Base-by-base conservation (phyloP, 1,140 invertebrate species). In the Dinothrombium tinctorium region DNA sequence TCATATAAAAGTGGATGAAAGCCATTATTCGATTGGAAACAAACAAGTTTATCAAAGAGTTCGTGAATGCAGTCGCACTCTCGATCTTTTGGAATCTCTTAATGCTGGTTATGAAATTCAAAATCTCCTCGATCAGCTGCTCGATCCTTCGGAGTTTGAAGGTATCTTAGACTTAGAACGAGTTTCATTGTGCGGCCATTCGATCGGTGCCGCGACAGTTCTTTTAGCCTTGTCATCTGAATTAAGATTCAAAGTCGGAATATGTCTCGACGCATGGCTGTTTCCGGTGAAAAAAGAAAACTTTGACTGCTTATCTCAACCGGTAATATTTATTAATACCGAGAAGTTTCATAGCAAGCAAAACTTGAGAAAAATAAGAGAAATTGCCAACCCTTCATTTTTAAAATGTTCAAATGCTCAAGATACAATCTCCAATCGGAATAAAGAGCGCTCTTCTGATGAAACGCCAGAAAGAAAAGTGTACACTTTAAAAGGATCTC, bases 241-340 rank as follows among this genome's bases (percentile, higher is more conserved):
- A 44, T 47, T 50, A 21, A 51, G 69, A 49, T 65, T 71, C 45
- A 64, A 60, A 19, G 20, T 41, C 15, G 38, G 19, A 12, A 21
- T 45, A 19, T 41, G 66, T 19, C 45, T 75, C 23, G 73, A 76
- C 55, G 66, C 67, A 1, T 76, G 73, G 73, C 69, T 74, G 67
- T 71, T 68, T 50, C 68, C 73, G 0, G 52, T 74, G 22, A 69
- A 69, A 52, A 56, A 62, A 12, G 61, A 68, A 41, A 50, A 58
- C 15, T 59, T 61, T 38, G 35, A 52, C 8, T 53, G 58, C 22
- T 54, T 69, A 2, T 51, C 53, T 12, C 65, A 72, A 51, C 70
- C 69, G 7, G 49, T 72, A 9, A 45, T 74, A 1, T 67, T 73
- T 52, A 55, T 74, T 7, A 73, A 72, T 53, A 67, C 68, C 25